Evolutionary conservation across 2,888 invertebrate species (phyloP), one percentile per base, ranked within the genome.

Genomic region (Lamproptera curius): DNA sequence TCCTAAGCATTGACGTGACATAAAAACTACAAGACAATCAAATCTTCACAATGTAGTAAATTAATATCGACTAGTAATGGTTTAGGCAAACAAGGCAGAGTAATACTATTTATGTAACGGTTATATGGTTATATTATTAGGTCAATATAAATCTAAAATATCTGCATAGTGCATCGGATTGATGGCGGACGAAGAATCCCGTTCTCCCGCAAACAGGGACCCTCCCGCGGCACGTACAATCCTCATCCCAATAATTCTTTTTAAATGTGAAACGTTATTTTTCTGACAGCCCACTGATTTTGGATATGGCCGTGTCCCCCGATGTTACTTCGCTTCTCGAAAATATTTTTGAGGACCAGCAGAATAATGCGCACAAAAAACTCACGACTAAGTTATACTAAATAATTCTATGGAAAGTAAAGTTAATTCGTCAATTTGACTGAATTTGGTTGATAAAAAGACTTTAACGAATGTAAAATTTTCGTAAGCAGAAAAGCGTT

Each of bases 241-340:
- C 66, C 57, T 69, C 71, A 68, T 70, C 70, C 75, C 73, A 71
- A 73, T 80, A 78, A 77, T 76, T 82, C 81, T 79, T 75, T 80
- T 81, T 79, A 77, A 82, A 83, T 73, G 74, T 70, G 73, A 69
- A 70, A 67, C 66, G 77, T 73, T 80, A 83, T 83, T 83, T 81
- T 82, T 83, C 70, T 83, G 84, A 83, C 84, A 83, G 75, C 71
- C 67, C 59, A 58, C 51, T 60, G 62, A 59, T 61, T 58, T 56
- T 52, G 61, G 61, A 60, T 57, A 40, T 44, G 31, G 17, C 54
- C 57, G 54, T 55, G 63, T 59, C 62, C 71, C 68, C 66, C 61
- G 62, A 64, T 65, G 64, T 65, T 59, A 63, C 63, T 72, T 71
- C 66, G 68, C 68, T 62, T 58, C 56, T 50, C 57, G 52, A 55